These are phyloP conservation scores for Notospermus geniculatus DNA, from an alignment of 1,140 invertebrate species.

Conservation along the genomic window DNA sequence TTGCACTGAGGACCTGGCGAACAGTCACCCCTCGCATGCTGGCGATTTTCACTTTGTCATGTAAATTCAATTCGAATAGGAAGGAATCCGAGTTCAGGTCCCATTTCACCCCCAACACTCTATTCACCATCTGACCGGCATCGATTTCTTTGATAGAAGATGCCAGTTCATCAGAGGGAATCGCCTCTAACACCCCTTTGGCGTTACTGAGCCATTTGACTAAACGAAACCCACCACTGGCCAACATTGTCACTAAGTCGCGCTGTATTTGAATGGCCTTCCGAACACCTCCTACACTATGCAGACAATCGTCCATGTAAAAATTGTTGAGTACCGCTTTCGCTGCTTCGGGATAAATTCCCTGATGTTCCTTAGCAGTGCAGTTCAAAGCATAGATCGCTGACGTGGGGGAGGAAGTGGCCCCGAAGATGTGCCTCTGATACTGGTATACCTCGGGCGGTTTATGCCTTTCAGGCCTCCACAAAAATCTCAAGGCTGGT, in stretches of 20 bases:
- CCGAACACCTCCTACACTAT: neutral
- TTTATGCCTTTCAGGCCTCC: constrained; percentile 18
- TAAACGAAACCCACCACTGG: constrained; percentile 17
- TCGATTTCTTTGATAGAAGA: neutral
- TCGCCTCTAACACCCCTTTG: constrained; percentile 8
- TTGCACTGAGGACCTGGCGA: no score
- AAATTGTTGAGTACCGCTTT: constrained; percentile 19
- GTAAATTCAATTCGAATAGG: no score
- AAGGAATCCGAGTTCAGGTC: no score
- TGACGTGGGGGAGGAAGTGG: constrained; percentile 24
- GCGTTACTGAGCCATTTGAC: constrained; percentile 18
- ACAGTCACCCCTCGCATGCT: no score
- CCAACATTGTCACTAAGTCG: constrained; percentile 3
- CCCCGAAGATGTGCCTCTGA: constrained; percentile 25
- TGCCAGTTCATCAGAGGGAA: constrained; percentile 12
- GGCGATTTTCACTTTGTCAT: no score
- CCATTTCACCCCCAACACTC: no score
- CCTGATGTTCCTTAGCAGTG: constrained; percentile 14
- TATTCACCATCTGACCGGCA: no score
- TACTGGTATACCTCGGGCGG: constrained; percentile 14
- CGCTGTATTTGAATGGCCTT: constrained; percentile 12
- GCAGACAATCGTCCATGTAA: constrained; percentile 25
- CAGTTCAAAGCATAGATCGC: constrained; percentile 20
- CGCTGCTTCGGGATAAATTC: neutral
- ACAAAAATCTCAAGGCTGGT: constrained; percentile 20